phyloP scores from a whole-genome alignment of 2,113 vertebrate species.

The Thinocorus orbignyianus region DNA sequence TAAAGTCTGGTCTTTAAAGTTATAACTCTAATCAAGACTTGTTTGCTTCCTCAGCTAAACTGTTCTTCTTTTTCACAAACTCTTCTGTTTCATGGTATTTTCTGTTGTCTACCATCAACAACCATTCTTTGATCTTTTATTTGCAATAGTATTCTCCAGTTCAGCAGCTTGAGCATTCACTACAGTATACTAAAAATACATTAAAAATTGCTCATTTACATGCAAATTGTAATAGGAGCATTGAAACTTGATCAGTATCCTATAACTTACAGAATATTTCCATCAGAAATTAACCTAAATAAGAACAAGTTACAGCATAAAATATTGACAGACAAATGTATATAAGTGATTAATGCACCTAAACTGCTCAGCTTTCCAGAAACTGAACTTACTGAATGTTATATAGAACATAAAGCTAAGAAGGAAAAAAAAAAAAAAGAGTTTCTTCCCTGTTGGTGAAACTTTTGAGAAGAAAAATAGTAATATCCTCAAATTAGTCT shows the following conservation, averaged over 20 bases:
- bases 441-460: background rate
- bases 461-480: background rate
- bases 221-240: background rate
- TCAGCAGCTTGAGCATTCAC: background rate
- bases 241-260: background rate
- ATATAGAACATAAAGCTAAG: background rate
- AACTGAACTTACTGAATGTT: background rate
- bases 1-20: background rate
- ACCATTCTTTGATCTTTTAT: slow-evolving; percentile 2
- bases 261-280: background rate
- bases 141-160: background rate
- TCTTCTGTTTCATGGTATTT: background rate
- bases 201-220: slow-evolving; percentile 12
- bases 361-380: background rate
- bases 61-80: background rate
- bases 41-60: background rate
- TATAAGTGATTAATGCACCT: background rate
- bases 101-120: background rate
- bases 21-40: background rate
- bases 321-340: background rate
- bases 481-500: background rate
- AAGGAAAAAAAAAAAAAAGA: no score
- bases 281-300: slow-evolving; percentile 19
- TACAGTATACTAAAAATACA: background rate
- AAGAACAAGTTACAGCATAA: background rate